A percentile compares a stretch with the other conserved stretches of the same genome.
Evolutionary conservation across 2,888 invertebrate genomes (phyloP).

Genomic region (Synanthedon andrenaeformis): DNA sequence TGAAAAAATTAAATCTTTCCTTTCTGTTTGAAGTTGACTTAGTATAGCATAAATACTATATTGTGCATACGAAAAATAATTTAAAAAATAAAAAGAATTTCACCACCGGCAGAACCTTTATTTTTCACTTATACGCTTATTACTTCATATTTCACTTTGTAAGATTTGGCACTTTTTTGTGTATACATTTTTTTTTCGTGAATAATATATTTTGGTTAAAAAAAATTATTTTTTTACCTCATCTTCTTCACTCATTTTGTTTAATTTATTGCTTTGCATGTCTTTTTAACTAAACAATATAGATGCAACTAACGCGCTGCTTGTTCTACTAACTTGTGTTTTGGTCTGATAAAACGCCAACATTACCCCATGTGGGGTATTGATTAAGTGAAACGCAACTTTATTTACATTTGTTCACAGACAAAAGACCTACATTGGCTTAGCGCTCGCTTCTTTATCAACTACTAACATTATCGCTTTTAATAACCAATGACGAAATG

Average conservation of each 20-base stretch:
- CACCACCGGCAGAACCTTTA: no score
- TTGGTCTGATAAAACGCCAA: not conserved
- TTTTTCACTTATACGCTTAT: no score
- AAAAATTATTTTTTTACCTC: constrained; percentile 8
- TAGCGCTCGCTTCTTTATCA: constrained; percentile 1
- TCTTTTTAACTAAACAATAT: constrained; percentile 10
- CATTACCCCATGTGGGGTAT: constrained; percentile 12
- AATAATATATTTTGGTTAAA: no score
- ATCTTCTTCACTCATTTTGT: constrained; percentile 5
- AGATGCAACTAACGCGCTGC: not conserved
- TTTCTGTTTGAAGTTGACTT: no score
- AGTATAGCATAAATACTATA: no score
- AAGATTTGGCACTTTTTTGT: no score
- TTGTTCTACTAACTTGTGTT: not conserved
- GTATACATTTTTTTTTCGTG: no score
- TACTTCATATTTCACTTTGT: no score
- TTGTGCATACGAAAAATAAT: no score
- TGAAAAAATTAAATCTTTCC: no score
- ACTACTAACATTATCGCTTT: not conserved
- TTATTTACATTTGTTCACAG: constrained; percentile 19
- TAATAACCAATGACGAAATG: not conserved
- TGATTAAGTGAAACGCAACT: constrained; percentile 30
- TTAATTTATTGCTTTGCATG: constrained; percentile 5
- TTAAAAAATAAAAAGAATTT: no score
- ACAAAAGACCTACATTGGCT: constrained; percentile 25